Conservation (phyloP, 2,113 vertebrate species). For the Oxyruncus cristatus region DNA sequence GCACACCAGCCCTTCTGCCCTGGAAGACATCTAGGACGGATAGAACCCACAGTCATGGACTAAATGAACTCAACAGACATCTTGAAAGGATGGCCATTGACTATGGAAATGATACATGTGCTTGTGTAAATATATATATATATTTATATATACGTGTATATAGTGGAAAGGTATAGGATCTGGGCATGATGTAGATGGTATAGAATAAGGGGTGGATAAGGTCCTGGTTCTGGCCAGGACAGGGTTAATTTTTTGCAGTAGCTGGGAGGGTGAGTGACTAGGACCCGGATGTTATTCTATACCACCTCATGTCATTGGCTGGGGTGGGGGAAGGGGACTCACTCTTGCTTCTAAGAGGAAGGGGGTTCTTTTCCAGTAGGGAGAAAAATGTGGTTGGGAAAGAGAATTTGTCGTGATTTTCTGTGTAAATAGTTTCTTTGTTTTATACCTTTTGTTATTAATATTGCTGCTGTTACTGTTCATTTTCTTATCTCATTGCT, state of each 20-base stretch:
- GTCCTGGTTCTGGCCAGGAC: neutral
- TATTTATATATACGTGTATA: neutral
- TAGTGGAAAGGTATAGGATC: no score
- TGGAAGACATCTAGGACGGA: neutral
- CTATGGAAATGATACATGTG: neutral
- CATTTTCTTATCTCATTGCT: neutral
- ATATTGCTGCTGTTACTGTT: neutral
- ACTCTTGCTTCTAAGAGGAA: neutral
- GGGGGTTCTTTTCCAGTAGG: neutral
- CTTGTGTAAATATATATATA: neutral
- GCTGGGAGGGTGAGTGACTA: neutral
- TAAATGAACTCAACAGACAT: neutral
- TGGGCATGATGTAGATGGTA: no score
- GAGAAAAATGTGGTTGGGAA: neutral
- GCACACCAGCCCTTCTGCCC: neutral
- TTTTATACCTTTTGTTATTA: neutral
- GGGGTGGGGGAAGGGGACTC: neutral
- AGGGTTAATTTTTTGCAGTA: neutral
- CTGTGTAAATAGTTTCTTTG: neutral
- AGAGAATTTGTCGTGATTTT: neutral
- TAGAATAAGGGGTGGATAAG: no score
- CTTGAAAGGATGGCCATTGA: neutral
- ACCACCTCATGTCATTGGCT: neutral
- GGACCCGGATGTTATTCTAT: neutral
- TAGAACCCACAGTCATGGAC: neutral